phyloP scores from a whole-genome alignment of 2,797 vertebrate species.

The Chelonia mydas region DNA sequence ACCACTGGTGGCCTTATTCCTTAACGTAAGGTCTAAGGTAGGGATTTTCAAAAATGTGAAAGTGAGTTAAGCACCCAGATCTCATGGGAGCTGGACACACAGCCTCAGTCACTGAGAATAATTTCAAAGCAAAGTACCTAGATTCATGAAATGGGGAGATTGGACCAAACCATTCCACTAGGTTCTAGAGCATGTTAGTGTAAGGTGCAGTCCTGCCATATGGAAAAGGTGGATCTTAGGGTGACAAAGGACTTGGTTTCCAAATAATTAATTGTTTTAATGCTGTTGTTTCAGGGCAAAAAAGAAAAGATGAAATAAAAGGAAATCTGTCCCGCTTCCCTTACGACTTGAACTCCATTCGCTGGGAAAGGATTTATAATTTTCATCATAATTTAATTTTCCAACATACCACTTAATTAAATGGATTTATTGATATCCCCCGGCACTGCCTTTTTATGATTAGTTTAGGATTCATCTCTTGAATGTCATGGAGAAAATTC shows the following conservation, averaged over 20 bases:
- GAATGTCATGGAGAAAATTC: slow-evolving; percentile 59
- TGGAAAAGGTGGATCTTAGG: slow-evolving; percentile 12
- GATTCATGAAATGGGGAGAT: fast-evolving
- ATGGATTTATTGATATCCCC: slow-evolving; percentile 70
- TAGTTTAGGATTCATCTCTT: slow-evolving; percentile 16
- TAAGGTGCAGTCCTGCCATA: slow-evolving; percentile 10
- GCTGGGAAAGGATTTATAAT: slow-evolving; percentile 48
- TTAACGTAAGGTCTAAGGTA: fast-evolving
- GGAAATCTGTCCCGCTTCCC: not conserved
- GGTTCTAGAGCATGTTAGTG: not conserved
- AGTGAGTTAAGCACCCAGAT: not conserved
- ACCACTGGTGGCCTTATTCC: fast-evolving
- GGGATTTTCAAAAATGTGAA: not conserved
- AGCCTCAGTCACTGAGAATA: not conserved
- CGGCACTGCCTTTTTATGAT: slow-evolving; percentile 26
- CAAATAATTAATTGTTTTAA: slow-evolving; percentile 56
- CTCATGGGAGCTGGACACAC: fast-evolving
- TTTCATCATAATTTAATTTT: slow-evolving; percentile 69
- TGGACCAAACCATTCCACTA: not conserved
- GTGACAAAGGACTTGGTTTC: not conserved
- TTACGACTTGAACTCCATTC: not conserved
- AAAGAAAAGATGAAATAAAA: not conserved
- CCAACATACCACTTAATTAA: slow-evolving; percentile 75
- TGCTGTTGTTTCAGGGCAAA: slow-evolving; percentile 25
- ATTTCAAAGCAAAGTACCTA: not conserved